These are phyloP conservation scores for Athripsodes cinereus DNA, from an alignment of 2,888 invertebrate genomes.

Conservation along the genomic window DNA sequence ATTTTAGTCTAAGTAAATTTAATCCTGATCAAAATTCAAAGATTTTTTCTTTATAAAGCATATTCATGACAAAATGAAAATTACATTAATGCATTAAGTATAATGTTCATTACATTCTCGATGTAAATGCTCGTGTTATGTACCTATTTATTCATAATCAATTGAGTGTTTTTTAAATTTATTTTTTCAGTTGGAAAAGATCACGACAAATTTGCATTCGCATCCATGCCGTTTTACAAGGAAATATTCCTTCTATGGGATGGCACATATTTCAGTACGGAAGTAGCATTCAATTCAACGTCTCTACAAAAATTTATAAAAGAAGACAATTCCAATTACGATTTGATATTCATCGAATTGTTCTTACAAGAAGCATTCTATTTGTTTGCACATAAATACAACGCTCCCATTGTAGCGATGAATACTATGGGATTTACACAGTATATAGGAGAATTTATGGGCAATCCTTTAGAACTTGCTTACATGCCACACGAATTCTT, in stretches of 20 bases:
- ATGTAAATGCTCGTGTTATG: too few relatives aligned
- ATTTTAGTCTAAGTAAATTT: too few relatives aligned
- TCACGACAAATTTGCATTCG: constrained; percentile 22
- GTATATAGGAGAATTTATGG: constrained; percentile 27
- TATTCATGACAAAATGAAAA: too few relatives aligned
- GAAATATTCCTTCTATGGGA: constrained; percentile 36
- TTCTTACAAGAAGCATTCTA: constrained; percentile 32
- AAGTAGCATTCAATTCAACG: constrained; percentile 25
- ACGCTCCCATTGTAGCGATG: constrained; percentile 28
- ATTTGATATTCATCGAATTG: constrained; percentile 31
- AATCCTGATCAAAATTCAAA: too few relatives aligned
- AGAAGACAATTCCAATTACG: constrained; percentile 29
- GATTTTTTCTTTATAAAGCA: too few relatives aligned
- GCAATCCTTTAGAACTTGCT: constrained; percentile 32
- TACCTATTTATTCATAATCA: too few relatives aligned
- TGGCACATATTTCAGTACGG: constrained; percentile 34
- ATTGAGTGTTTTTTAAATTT: too few relatives aligned
- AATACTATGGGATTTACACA: constrained; percentile 28
- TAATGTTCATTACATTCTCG: too few relatives aligned
- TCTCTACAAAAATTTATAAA: constrained; percentile 26
- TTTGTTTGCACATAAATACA: constrained; percentile 32
- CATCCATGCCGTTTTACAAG: constrained; percentile 20
- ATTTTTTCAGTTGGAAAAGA: constrained; percentile 24
- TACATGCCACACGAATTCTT: constrained; percentile 44
- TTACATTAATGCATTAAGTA: too few relatives aligned